Base-by-base conservation (phyloP, 1,140 invertebrate species). In the Trichogramma pretiosum region DNA sequence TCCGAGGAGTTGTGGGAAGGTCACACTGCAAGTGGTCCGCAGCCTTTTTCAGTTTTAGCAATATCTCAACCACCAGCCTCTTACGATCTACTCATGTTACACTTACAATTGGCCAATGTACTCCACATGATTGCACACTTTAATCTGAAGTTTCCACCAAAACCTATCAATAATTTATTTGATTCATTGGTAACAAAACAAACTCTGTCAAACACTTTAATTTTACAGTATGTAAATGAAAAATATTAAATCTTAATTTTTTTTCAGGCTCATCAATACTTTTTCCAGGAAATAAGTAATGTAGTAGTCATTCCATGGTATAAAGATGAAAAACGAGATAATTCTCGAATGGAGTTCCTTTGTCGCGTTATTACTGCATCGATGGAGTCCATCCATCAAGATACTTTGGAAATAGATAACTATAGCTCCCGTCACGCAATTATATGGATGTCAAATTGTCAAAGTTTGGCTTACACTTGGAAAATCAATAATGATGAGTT, bases 121-220 rank as follows among this genome's bases (percentile, higher is more conserved):
- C 69, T 93, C 34, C 80, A 86, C 50, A 85, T 90, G 61, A 79
- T 92, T 48, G 78, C 86, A 10, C 73, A 77, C 37, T 91, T 93
- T 58, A 81, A 80, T 54, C 62, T 93, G 24, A 90, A 84, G 62
- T 70, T 80, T 48, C 1, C 11, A 28, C 64, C 79, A 22, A 87
- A 83, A 62, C 79, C 87, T 22, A 62, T 91, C 53, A 75, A 77
- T 62, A 77, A 78, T 54, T 68, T 95, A 4, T 95, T 91, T 58
- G 87, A 93, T 61, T 72, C 75, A 18, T 74, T 77, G 62, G 79
- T 84, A 62, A 16, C 24, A 21, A 22, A 39, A 16, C 10, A 16
- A 28, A 33, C 22, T 23, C 34, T 16, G 16, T 13, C 14, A 9
- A 41, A n/a, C n/a, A n/a, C 33, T 11, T 14, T 34, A 5, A 14